Evolutionary conservation across 2,797 vertebrate genomes (phyloP).

Genomic region (Kryptopterus vitreolus): DNA sequence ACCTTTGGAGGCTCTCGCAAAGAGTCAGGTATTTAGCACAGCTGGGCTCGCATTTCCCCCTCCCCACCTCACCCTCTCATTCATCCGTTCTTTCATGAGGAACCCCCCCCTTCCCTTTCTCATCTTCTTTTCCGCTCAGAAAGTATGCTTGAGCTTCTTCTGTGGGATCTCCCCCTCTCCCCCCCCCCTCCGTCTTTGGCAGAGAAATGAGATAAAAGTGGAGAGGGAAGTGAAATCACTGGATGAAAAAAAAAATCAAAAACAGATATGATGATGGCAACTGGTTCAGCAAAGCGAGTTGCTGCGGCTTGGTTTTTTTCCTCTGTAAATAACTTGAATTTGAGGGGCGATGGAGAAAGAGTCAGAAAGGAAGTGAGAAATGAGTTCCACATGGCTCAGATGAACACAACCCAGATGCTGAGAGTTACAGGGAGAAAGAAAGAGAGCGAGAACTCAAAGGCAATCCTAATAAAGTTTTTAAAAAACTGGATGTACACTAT

Average conservation of each 20-base stretch:
- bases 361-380: conserved; percentile 68
- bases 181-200: conserved; percentile 39
- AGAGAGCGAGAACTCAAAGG: conserved; percentile 2
- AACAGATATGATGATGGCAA: conserved; percentile 64
- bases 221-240: conserved; percentile 58
- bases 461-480: background rate
- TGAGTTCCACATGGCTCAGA: conserved; percentile 77
- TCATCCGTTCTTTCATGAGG: conserved; percentile 64
- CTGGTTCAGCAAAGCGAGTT: conserved; percentile 45
- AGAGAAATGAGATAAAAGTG: conserved; percentile 76
- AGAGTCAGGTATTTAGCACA: conserved; percentile 85
- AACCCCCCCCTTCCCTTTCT: conserved; percentile 53
- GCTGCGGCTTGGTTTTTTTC: conserved; percentile 50
- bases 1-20: conserved; percentile 70
- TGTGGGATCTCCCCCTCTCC: conserved; percentile 51
- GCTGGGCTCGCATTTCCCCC: conserved; percentile 75
- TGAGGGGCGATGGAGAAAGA: conserved; percentile 40
- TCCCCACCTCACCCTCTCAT: conserved; percentile 57
- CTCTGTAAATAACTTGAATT: conserved; percentile 57
- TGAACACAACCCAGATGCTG: conserved; percentile 49
- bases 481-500: background rate
- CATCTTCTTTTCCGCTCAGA: conserved; percentile 62
- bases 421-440: conserved; percentile 5
- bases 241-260: conserved; percentile 62
- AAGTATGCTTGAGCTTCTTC: conserved; percentile 73